Evolutionary conservation across 2,888 invertebrate genomes (phyloP).

Genomic region (Diarsia dahlii): DNA sequence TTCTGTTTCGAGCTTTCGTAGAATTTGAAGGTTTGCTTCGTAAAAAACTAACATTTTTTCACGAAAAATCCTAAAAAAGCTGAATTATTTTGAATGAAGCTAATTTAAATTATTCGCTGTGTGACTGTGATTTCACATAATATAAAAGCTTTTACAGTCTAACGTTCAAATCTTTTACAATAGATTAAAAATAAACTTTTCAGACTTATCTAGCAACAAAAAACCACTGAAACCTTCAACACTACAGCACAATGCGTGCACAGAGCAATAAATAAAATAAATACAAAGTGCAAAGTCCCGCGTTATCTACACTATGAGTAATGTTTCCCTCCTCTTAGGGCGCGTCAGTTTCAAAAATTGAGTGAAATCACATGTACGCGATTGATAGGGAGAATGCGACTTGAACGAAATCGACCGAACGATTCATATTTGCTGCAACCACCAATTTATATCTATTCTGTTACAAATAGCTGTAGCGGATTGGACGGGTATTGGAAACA

Average conservation of each 20-base stretch:
- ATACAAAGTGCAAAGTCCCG: slow-evolving; percentile 67
- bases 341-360: slow-evolving; percentile 90
- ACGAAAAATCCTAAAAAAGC: not conserved
- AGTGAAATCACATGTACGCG: slow-evolving; percentile 89
- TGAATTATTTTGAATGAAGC: not conserved
- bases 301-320: slow-evolving; percentile 84
- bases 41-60: not conserved
- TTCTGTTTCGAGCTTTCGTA: not conserved
- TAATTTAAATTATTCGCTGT: slow-evolving; percentile 1
- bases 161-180: slow-evolving; percentile 17
- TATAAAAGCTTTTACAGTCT: slow-evolving; percentile 1
- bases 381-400: slow-evolving; percentile 84
- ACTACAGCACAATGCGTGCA: slow-evolving; percentile 55
- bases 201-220: slow-evolving; percentile 8
- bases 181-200: slow-evolving; percentile 34
- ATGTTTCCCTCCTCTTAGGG: slow-evolving; percentile 82
- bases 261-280: slow-evolving; percentile 67
- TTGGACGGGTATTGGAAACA: slow-evolving; percentile 86
- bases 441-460: slow-evolving; percentile 86
- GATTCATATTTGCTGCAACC: slow-evolving; percentile 85
- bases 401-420: slow-evolving; percentile 77
- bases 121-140: not conserved
- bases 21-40: not conserved
- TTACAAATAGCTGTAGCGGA: slow-evolving; percentile 85
- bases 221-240: slow-evolving; percentile 24